Base-by-base conservation (phyloP, 2,888 invertebrate genomes). In the Nasonia oneida region DNA sequence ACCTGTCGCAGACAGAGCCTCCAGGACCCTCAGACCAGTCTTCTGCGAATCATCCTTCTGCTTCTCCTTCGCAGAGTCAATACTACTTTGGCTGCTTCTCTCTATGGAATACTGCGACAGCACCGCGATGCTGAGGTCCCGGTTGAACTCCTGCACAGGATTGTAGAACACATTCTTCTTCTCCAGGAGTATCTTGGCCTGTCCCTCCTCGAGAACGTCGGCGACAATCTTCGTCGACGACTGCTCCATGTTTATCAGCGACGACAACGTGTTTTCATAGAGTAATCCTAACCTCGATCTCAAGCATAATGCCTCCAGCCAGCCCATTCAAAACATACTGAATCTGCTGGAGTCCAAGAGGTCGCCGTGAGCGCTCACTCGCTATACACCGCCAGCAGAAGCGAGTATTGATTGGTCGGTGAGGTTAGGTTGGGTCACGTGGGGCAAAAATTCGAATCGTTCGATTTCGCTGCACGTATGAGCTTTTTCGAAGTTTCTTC, bases 111-210 rank as follows among this genome's bases (percentile, higher is more conserved):
- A 97, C n/a, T 96, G 94, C 85, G 95, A 95, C 37, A 98, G 92
- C 0, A 97, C 97, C 6, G 96, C 95, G 89, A 97, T 95, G 91
- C 97, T 97, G 78, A 99, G 94, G 94, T 99, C 99, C 88, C 99
- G 95, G 93, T 99, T 99, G 91, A 99, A 99, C 93, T 99, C 98
- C 93, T 99, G 99, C 0, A 99, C 99, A 0, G 99, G 98, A 94
- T 99, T 99, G 92, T 99, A 99, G 94, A 99, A 99, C 0, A 99
- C 98, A 91, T 96, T 96, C 61, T 96, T 96, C 1, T 94, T 93
- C 73, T 94, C 94, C 1, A 97, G 95, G 81, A 95, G 94, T 87
- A 98, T 96, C 91, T 96, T 95, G 0, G 98, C 98, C 90, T 96
- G 94, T 0, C 98, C 98, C 94, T 98, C 98, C 80, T 93, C 39